Percentiles rank a stretch among this genome's conserved stretches.
These are phyloP conservation scores for Gymnothorax javanicus DNA, from an alignment of 2,797 vertebrate genomes.

Conservation along the genomic window DNA sequence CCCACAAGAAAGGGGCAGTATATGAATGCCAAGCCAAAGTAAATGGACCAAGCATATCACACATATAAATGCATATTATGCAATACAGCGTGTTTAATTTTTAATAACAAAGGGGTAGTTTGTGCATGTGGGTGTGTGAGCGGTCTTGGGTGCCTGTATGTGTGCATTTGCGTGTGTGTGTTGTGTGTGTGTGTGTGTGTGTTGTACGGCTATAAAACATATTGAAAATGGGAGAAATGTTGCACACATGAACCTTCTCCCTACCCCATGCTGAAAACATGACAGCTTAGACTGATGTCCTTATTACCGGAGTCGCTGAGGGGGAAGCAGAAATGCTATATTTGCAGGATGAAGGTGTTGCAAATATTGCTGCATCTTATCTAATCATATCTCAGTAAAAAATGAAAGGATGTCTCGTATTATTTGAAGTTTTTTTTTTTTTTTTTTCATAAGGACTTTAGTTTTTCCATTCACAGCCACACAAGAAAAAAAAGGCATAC, in stretches of 20 bases:
- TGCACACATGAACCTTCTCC: background rate
- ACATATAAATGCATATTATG: background rate
- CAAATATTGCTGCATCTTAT: conserved; percentile 11
- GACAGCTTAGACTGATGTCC: conserved; percentile 28
- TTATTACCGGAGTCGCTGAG: background rate
- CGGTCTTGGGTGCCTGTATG: background rate
- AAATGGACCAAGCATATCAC: background rate
- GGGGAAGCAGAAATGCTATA: background rate
- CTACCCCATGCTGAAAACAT: background rate
- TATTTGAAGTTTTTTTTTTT: background rate
- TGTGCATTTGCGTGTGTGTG: background rate
- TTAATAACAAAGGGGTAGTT: background rate
- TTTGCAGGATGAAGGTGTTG: conserved; percentile 13
- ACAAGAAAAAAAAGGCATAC: background rate
- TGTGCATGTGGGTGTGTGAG: background rate
- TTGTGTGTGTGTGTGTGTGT: background rate
- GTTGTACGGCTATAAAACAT: background rate
- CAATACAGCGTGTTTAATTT: background rate
- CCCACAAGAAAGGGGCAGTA: background rate
- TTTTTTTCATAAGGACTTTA: background rate
- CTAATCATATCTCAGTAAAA: conserved; percentile 1
- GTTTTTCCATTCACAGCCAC: background rate
- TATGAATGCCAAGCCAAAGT: background rate
- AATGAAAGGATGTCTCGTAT: background rate
- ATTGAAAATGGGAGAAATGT: background rate